Evolutionary conservation across 2,888 invertebrate genomes (phyloP).

Genomic region (Polymixis flavicincta): DNA sequence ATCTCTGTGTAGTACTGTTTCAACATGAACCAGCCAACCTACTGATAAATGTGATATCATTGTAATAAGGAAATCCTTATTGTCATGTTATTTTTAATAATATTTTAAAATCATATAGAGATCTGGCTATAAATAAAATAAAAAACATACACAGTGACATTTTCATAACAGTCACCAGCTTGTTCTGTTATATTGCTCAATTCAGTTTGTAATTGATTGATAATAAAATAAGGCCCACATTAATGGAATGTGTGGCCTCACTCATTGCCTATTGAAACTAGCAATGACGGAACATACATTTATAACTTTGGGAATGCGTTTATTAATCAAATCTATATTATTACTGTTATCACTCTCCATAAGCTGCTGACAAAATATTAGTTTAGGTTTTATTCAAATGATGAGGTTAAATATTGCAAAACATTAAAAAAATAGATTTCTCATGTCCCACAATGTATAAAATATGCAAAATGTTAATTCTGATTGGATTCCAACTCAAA

Average conservation of each 20-base stretch:
- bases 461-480: background rate
- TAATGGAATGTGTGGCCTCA: constrained; percentile 5
- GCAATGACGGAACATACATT: constrained; percentile 18
- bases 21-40: constrained; percentile 31
- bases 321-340: constrained; percentile 11
- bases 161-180: background rate
- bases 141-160: background rate
- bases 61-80: constrained; percentile 17
- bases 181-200: constrained; percentile 13
- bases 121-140: background rate
- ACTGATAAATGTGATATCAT: constrained; percentile 34
- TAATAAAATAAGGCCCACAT: background rate
- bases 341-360: background rate
- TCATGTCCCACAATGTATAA: background rate
- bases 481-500: constrained; percentile 7
- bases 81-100: constrained; percentile 6
- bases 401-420: background rate
- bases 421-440: background rate
- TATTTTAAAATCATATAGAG: background rate
- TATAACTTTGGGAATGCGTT: background rate
- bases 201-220: constrained; percentile 12
- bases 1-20: constrained; percentile 51
- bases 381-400: background rate
- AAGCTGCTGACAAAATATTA: background rate
- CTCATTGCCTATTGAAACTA: constrained; percentile 10